Evolutionary conservation across 2,797 vertebrate genomes (phyloP).

Genomic region (Lutjanus campechanus): DNA sequence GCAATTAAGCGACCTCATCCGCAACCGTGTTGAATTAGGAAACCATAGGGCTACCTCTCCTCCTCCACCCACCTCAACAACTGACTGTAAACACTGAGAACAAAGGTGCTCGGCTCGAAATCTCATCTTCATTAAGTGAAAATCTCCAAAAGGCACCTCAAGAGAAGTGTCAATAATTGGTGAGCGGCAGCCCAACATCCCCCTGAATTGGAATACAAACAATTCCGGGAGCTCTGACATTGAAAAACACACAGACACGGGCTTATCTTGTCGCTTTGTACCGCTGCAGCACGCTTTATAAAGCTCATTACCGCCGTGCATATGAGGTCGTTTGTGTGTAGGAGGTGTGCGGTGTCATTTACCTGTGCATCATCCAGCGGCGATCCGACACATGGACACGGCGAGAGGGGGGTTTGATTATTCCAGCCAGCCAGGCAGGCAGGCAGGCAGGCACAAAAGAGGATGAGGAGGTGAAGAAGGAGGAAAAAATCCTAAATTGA

Average conservation of each 20-base stretch:
- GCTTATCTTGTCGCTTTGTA: constrained; percentile 41
- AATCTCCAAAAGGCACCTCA: constrained; percentile 30
- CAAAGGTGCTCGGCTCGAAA: constrained; percentile 31
- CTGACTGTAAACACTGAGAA: constrained; percentile 56
- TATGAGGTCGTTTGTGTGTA: constrained; percentile 68
- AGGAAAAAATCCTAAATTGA: constrained; percentile 62
- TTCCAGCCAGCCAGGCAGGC: constrained; percentile 69
- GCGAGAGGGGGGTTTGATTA: constrained; percentile 60
- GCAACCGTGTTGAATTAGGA: constrained; percentile 69
- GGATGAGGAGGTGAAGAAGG: neutral
- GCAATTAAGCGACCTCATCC: constrained; percentile 80
- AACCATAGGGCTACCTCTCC: constrained; percentile 23
- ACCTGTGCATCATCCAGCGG: constrained; percentile 82
- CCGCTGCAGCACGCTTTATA: constrained; percentile 44
- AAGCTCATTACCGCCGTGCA: constrained; percentile 49
- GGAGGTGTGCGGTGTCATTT: constrained; percentile 79
- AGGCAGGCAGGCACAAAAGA: constrained; percentile 40
- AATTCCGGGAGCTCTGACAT: constrained; percentile 65
- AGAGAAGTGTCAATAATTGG: constrained; percentile 69
- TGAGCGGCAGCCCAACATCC: constrained; percentile 43
- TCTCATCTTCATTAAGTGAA: constrained; percentile 16
- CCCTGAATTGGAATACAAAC: constrained; percentile 52
- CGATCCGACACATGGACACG: constrained; percentile 81
- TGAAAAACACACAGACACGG: constrained; percentile 33
- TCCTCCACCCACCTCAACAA: constrained; percentile 62